These are phyloP conservation scores for Protonibea diacanthus DNA, from an alignment of 2,797 vertebrate genomes.

Conservation along the genomic window DNA sequence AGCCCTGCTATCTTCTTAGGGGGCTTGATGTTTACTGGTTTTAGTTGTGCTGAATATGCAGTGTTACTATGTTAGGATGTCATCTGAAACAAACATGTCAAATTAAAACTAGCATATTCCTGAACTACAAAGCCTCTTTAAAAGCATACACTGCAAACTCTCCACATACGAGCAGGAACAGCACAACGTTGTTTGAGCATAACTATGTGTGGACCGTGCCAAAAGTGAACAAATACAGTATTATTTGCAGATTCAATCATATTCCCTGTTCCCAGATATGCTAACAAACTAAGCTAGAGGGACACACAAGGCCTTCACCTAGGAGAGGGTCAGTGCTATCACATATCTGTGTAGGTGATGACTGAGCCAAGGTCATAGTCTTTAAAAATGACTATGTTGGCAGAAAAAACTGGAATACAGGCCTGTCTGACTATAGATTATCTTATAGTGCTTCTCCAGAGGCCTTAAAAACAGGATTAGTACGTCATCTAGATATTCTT, in stretches of 20 bases:
- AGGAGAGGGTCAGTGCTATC: neutral
- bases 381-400: slow-evolving; percentile 17
- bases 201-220: slow-evolving; percentile 2
- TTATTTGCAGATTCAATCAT: neutral
- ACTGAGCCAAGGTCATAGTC: slow-evolving; percentile 26
- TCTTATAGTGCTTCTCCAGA: slow-evolving; percentile 8
- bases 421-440: neutral
- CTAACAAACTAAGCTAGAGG: slow-evolving; percentile 5
- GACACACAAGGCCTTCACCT: slow-evolving; percentile 12
- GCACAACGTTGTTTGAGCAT: neutral
- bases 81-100: slow-evolving; percentile 12
- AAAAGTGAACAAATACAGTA: neutral
- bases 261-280: neutral
- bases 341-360: slow-evolving; percentile 10
- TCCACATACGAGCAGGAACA: neutral
- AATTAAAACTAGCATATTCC: neutral
- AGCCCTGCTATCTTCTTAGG: neutral
- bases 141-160: neutral
- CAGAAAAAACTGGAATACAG: slow-evolving; percentile 6
- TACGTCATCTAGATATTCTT: neutral
- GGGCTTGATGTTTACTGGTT: neutral
- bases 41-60: neutral
- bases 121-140: neutral
- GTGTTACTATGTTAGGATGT: neutral
- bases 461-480: neutral